Base-by-base conservation (phyloP, 2,888 invertebrate species). In the Apodemia mormo region DNA sequence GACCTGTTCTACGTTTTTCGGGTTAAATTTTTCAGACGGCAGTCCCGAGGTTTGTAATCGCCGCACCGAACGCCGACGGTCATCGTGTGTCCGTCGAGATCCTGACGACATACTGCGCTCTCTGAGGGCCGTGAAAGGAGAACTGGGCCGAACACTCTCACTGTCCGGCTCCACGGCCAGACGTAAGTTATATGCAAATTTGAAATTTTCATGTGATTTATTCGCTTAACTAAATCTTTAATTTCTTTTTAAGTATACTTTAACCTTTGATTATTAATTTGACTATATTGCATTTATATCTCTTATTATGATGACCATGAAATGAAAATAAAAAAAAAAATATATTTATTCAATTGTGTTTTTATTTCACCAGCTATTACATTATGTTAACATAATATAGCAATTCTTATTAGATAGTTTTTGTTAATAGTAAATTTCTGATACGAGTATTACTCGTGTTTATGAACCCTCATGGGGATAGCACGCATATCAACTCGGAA, bases 51-150 rank as follows among this genome's bases (percentile, higher is more conserved):
- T 79, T 73, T 88, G 86, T 74, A 89, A 92, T 73, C 88, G 90
- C 7, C 90, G 92, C 78, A 84, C 74, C 75, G 96, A 97, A 81
- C 94, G 97, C 71, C 95, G 97, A 58, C 95, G 97, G 71, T 97
- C 97, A 79, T 97, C 97, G 71, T 96, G 96, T 83, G 96, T 96
- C 64, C 95, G 97, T 61, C 95, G 97, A 78, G 97, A 97, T 88
- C 97, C 97, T 1, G 97, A 97, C 85, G 97, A 97, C 88, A 96
- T 97, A 79, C 88, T 97, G 75, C 96, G 96, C 79, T 96, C 96
- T 43, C 89, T 97, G 77, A 97, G 97, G 82, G 96, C 96, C 71
- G 97, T 97, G 75, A 96, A 96, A 83, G 97, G 97, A 68, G 97
- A 97, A 84, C 94, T 97, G 65, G 97, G 96, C 69, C 94, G 97